Evolutionary conservation across 2,797 vertebrate genomes (phyloP), one percentile per base, ranked within the genome.

Genomic region (Spinibarbus caldwelli): DNA sequence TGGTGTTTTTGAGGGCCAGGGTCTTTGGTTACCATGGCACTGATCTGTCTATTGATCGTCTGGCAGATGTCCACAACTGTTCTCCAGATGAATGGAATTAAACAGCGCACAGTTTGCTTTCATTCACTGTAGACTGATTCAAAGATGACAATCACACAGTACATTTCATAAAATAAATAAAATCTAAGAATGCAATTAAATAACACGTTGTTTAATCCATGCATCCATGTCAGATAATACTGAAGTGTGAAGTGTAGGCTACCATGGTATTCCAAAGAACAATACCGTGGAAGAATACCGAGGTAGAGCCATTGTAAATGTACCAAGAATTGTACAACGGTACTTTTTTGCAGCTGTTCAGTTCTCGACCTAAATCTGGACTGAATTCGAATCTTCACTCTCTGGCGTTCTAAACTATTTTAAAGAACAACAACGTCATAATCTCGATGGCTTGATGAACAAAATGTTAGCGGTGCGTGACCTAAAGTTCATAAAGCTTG

Each of bases 41-140:
- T 86, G 91, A 92, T 91, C 83, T 75, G 85, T 29, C 87, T 83
- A 88, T 89, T 89, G 88, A 92, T 92, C 72, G 76, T 34, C 36
- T 86, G 81, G 81, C 92, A 93, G 89, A 87, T 90, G 91, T 87
- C 38, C 87, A 90, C 89, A 92, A 90, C 91, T 87, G 85, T 85
- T 83, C 49, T 34, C 23, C 86, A 85, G 85, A 86, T 76, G 80
- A 17, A 45, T 34, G 11, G 41, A 45, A 66, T 79, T 23, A 66
- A 62, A 59, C 68, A 43, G 10, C 36, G 59, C 68, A 57, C 34
- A 57, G n/a, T 52, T 80, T 57, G 10, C 14, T 26, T 26, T 82
- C n/a, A n/a, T 23, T 9, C 36, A 45, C 10, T 26, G 38, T 34
- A 80, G 23, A 41, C 15, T n/a, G 29, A 64, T 64, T 43, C 57